These are phyloP conservation scores for Pristiophorus japonicus DNA, from an alignment of 2,113 vertebrate species.

Conservation along the genomic window DNA sequence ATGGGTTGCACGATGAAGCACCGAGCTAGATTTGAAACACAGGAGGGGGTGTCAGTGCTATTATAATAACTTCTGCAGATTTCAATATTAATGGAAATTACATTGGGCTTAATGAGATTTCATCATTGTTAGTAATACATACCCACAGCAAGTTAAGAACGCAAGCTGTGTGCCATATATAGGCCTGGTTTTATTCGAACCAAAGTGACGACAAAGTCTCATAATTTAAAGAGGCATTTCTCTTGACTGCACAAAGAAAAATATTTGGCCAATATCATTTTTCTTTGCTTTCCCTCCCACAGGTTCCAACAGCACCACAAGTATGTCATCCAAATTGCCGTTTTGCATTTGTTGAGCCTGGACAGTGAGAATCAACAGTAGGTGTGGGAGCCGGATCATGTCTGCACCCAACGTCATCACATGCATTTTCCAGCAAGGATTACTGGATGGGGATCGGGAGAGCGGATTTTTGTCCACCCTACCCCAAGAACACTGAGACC, in stretches of 20 bases:
- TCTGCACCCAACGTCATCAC: too few relatives aligned
- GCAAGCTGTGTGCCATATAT: not conserved
- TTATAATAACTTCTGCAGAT: not conserved
- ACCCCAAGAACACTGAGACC: not conserved
- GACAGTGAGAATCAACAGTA: not conserved
- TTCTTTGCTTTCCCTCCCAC: not conserved
- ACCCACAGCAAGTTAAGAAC: not conserved
- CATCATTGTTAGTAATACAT: not conserved
- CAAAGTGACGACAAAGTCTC: not conserved
- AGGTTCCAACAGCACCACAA: not conserved
- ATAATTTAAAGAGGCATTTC: not conserved
- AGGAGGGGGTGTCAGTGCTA: conserved; percentile 3
- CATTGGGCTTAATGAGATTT: not conserved
- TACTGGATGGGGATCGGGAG: not conserved
- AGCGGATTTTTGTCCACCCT: too few relatives aligned
- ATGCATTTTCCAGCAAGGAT: too few relatives aligned
- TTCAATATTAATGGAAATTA: not conserved
- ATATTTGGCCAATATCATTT: not conserved
- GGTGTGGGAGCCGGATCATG: not conserved
- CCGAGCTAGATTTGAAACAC: not conserved
- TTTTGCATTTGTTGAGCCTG: not conserved
- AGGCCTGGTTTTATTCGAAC: not conserved
- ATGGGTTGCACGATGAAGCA: not conserved
- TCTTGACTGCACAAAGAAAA: not conserved
- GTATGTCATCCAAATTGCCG: not conserved